Base-by-base conservation (phyloP, 2,888 invertebrate genomes). In the Heterodera filipjevi region DNA sequence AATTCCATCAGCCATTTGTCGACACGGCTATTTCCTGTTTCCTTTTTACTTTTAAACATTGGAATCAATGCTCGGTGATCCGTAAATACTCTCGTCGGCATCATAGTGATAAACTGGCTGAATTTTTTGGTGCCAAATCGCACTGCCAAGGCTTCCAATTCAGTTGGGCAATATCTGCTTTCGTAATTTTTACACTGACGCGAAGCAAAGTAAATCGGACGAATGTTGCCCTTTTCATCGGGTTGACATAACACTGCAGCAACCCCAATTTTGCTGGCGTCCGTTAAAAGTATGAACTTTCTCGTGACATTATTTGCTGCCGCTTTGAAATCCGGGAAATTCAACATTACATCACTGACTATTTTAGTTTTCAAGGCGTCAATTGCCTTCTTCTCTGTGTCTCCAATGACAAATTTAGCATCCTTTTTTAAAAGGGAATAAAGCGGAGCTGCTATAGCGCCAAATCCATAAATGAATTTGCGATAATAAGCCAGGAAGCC, bases 61-160 rank as follows among this genome's bases (percentile, higher is more conserved):
- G 68, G 44, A 1, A 71, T 14, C 35, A 83, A 44, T 14, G 83
- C 79, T 19, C 76, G 68, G 33, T 83, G 83, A 33, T 83, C 82
- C 0, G 83, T 83, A n/a, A 44, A 33, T 5, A 82, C 76, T 10
- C 71, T 72, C n/a, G 79, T 66, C n/a, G 76, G 68, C 30, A 53
- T n/a, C 14, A 75, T 76, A 16, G 71, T 82, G 2, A 83, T 66
- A 46, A 79, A 80, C 22, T 64, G 49, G 19, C 76, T 53, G 22
- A 83, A 80, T 53, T 75, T 76, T n/a, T 73, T 35, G 1, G 76
- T 10, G n/a, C 80, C 82, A n/a, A 73, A 71, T 1, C 78, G 53
- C 1, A 83, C 44, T n/a, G 81, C 83, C 1, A 84, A 44, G 2
- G 83, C 83, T 72, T 83, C 83, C 44, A 84, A 30, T n/a, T n/a